Conservation (phyloP, 1,140 invertebrate genomes). For the Trachymyrmex cornetzi region DNA sequence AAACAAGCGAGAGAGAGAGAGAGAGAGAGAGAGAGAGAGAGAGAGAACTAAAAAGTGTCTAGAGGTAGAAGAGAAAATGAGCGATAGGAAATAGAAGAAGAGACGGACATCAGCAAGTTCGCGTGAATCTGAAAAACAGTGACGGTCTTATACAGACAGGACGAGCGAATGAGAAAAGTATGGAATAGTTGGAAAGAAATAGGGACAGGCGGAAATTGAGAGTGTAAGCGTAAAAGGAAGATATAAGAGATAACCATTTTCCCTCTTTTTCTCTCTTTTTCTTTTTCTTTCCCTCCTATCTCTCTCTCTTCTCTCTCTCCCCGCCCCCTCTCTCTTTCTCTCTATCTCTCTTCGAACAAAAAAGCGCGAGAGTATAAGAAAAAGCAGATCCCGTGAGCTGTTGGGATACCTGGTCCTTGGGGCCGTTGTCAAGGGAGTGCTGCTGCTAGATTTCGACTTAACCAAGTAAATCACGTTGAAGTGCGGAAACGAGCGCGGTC, state of each 20-base stretch:
- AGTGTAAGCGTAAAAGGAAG: conserved; percentile 55
- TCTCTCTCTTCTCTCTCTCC: too few relatives aligned
- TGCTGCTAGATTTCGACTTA: conserved; percentile 50
- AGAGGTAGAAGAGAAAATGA: conserved; percentile 4
- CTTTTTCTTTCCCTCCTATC: too few relatives aligned
- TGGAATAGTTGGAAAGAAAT: conserved; percentile 19
- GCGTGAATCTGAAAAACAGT: conserved; percentile 49
- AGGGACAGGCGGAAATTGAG: conserved; percentile 62
- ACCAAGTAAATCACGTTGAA: conserved; percentile 67
- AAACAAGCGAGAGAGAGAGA: conserved; percentile 50
- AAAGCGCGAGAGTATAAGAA: conserved; percentile 42
- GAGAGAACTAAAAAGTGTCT: not conserved
- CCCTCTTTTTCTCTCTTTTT: too few relatives aligned
- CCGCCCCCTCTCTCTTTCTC: too few relatives aligned
- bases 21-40: conserved; percentile 31
- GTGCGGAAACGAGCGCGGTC: conserved; percentile 30
- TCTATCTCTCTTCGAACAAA: not conserved
- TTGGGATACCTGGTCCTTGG: conserved; percentile 52
- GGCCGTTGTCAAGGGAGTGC: conserved; percentile 53
- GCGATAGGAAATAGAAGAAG: conserved; percentile 21
- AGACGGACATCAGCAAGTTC: conserved; percentile 33
- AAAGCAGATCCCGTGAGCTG: conserved; percentile 53
- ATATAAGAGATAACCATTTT: conserved; percentile 66
- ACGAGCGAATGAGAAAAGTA: conserved; percentile 14
- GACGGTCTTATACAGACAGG: conserved; percentile 1